A percentile compares a stretch with the other conserved stretches of the same genome.
These are phyloP conservation scores for Chondrosia reniformis DNA, from an alignment of 37 sponge, comb jelly and placozoan species.

Conservation along the genomic window DNA sequence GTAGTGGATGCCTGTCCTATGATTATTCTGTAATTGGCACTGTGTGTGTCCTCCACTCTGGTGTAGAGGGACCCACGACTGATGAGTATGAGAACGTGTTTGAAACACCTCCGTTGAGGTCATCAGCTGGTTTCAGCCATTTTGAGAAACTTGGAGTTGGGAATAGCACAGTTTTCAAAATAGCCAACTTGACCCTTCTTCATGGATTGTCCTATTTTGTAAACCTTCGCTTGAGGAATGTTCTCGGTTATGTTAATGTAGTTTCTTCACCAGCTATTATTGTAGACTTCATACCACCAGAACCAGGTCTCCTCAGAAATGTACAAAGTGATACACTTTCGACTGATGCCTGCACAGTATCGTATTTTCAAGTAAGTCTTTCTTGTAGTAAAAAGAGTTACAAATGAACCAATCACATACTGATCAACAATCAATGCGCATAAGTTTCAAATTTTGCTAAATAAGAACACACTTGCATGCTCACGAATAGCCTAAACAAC, in stretches of 20 bases:
- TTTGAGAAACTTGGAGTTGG: slow-evolving; percentile 76
- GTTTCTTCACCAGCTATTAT: slow-evolving; percentile 61
- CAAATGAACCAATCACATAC: no score
- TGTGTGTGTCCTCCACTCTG: slow-evolving; percentile 57
- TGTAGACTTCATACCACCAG: slow-evolving; percentile 78
- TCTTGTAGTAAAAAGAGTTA: no score
- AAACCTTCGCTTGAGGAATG: slow-evolving; percentile 58
- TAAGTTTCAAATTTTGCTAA: no score
- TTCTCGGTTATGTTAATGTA: slow-evolving; percentile 47
- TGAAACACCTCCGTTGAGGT: slow-evolving; percentile 30
- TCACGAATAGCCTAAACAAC: no score
- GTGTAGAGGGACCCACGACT: slow-evolving; percentile 52
- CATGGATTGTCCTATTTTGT: slow-evolving; percentile 56
- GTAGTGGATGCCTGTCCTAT: slow-evolving; percentile 49
- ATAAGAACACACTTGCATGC: no score
- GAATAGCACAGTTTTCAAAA: slow-evolving; percentile 29
- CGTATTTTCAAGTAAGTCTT: not conserved
- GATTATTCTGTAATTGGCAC: slow-evolving; percentile 50
- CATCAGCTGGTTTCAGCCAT: slow-evolving; percentile 39
- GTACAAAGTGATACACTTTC: slow-evolving; percentile 3
- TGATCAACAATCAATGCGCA: no score
- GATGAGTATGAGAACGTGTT: slow-evolving; percentile 43
- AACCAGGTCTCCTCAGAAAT: slow-evolving; percentile 56
- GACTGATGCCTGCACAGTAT: slow-evolving; percentile 37
- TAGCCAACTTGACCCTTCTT: slow-evolving; percentile 26